These are phyloP conservation scores for cat (Felis catus) DNA, from an alignment of 2,113 vertebrate genomes.

Conservation along the genomic window DNA sequence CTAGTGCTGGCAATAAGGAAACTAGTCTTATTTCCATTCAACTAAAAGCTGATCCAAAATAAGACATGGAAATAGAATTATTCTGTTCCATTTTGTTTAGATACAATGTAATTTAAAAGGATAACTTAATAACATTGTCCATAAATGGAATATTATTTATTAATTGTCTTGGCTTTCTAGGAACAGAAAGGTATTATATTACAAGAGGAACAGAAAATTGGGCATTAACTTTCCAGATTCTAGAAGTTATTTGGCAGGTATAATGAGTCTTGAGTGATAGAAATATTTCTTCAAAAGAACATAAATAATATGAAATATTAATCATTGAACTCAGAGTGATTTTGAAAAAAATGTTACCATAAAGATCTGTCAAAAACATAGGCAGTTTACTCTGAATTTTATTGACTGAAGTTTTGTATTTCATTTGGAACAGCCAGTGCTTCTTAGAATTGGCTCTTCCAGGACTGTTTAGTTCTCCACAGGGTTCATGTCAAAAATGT, in stretches of 20 bases:
- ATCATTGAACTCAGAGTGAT: background rate
- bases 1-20: background rate
- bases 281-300: background rate
- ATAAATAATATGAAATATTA: background rate
- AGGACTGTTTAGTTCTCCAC: background rate
- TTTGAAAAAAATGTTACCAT: background rate
- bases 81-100: background rate
- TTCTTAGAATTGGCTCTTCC: background rate
- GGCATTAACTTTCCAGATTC: background rate
- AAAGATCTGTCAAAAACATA: background rate
- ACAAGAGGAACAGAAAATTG: background rate
- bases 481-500: background rate
- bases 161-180: slow-evolving; percentile 33
- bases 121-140: background rate
- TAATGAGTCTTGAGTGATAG: background rate
- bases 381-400: background rate
- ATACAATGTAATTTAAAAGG: background rate
- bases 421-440: background rate
- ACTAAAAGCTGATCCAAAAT: slow-evolving; percentile 8
- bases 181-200: background rate
- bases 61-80: background rate
- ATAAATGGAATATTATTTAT: background rate
- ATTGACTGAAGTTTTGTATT: background rate
- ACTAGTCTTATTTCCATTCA: background rate
- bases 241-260: background rate